Evolutionary conservation across 2,113 vertebrate genomes (phyloP).

Genomic region (Anoura caudifer): DNA sequence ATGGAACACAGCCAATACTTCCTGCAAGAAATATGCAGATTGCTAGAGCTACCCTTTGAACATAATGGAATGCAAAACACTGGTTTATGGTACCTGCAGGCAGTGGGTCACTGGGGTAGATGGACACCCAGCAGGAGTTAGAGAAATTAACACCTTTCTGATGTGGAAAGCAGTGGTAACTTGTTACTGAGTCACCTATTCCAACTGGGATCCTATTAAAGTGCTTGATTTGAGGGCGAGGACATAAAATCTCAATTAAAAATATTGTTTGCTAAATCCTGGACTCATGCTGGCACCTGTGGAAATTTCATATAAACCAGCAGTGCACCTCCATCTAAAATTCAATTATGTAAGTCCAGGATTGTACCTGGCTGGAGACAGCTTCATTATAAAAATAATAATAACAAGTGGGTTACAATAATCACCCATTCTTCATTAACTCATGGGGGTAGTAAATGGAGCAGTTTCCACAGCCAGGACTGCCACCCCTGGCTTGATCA

Average conservation of each 20-base stretch:
- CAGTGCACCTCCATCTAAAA: conserved; percentile 44
- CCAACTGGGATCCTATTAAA: conserved; percentile 66
- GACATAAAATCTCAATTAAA: conserved; percentile 69
- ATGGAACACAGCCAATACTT: conserved; percentile 74
- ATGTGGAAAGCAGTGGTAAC: conserved; percentile 49
- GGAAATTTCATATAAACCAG: conserved; percentile 55
- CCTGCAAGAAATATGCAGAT: conserved; percentile 81
- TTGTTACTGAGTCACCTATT: conserved; percentile 53
- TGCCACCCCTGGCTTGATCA: background rate
- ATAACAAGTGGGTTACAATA: background rate
- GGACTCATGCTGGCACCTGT: conserved; percentile 36
- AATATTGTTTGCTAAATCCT: conserved; percentile 68
- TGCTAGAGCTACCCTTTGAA: conserved; percentile 63
- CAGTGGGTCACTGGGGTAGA: conserved; percentile 48
- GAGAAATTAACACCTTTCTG: conserved; percentile 65
- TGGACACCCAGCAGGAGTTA: conserved; percentile 52
- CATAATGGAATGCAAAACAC: conserved; percentile 70
- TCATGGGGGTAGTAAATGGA: background rate
- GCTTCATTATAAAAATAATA: conserved; percentile 53
- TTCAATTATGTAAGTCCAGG: conserved; percentile 33
- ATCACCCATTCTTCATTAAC: conserved; percentile 52
- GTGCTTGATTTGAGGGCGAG: conserved; percentile 64
- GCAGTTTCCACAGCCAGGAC: background rate
- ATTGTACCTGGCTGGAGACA: conserved; percentile 21
- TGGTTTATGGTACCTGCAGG: conserved; percentile 54